Percentiles rank a stretch among this genome's conserved stretches.
These are phyloP conservation scores for Maniola jurtina DNA, from an alignment of 1,140 invertebrate species.

Conservation along the genomic window DNA sequence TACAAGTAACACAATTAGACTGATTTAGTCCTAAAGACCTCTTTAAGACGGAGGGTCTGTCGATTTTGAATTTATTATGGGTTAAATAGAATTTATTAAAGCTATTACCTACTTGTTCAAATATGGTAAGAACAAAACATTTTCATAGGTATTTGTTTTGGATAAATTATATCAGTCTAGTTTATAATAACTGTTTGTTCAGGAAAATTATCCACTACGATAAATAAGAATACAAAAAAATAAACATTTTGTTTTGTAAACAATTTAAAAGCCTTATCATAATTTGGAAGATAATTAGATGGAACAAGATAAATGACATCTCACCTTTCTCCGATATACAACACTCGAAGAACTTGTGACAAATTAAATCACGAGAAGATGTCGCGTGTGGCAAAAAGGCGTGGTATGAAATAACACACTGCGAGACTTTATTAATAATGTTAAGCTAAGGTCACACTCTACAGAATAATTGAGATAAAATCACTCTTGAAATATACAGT, in stretches of 20 bases:
- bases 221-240: background rate
- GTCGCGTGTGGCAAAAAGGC: constrained; percentile 18
- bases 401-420: constrained; percentile 24
- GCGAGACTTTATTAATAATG: constrained; percentile 17
- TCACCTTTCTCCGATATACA: constrained; percentile 15
- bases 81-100: too few species aligned
- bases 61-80: too few species aligned
- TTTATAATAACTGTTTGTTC: too few species aligned
- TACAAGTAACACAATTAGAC: too few species aligned
- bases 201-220: too few species aligned
- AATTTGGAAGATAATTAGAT: constrained; percentile 13
- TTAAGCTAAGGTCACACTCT: background rate
- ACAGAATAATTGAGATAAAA: background rate
- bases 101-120: too few species aligned
- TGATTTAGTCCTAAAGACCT: too few species aligned
- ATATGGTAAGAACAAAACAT: too few species aligned
- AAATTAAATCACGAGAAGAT: constrained; percentile 28
- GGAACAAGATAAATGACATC: constrained; percentile 6
- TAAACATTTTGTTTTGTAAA: background rate
- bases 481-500: background rate
- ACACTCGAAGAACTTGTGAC: constrained; percentile 22
- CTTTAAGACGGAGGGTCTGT: too few species aligned
- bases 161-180: too few species aligned
- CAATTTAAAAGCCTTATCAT: background rate
- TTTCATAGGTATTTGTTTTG: too few species aligned